Percentiles rank a stretch among this genome's conserved stretches.
Conservation (phyloP, 2,888 invertebrate genomes). For the Liopterus haemorrhoidalis region DNA sequence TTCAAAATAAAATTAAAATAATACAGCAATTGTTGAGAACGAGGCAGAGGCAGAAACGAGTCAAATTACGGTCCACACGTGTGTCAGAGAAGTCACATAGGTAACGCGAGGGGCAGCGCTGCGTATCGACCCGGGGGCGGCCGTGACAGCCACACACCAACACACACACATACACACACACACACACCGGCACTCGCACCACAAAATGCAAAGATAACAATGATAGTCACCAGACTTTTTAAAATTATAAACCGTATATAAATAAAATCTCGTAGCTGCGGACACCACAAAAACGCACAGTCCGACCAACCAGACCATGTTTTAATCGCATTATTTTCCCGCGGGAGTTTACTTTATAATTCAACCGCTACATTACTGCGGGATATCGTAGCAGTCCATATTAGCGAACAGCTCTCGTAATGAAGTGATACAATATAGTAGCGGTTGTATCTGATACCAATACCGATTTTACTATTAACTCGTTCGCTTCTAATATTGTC, state of each 20-base stretch:
- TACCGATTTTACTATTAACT: too few species aligned
- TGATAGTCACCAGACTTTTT: slow-evolving; percentile 8
- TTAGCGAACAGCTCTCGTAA: slow-evolving; percentile 22
- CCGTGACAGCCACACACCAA: neutral
- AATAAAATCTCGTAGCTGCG: neutral
- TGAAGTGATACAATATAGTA: slow-evolving; percentile 23
- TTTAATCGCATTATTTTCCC: slow-evolving; percentile 22
- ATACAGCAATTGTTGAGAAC: too few species aligned
- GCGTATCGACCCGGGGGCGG: too few species aligned
- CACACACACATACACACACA: slow-evolving; percentile 1
- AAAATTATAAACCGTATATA: neutral
- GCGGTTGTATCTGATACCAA: slow-evolving; percentile 11
- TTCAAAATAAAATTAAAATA: too few species aligned
- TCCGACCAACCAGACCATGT: neutral
- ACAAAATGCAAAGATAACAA: slow-evolving; percentile 12
- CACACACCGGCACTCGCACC: neutral
- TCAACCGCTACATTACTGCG: slow-evolving; percentile 6
- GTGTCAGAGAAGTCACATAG: too few species aligned
- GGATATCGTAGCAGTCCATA: slow-evolving; percentile 12
- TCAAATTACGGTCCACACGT: too few species aligned
- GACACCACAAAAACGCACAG: neutral
- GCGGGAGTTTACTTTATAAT: slow-evolving; percentile 23
- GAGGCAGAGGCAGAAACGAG: too few species aligned
- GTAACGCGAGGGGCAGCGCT: too few species aligned
- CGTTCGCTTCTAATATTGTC: too few species aligned